Conservation (phyloP, 2,888 invertebrate species). For the Xanthorhoe designata region DNA sequence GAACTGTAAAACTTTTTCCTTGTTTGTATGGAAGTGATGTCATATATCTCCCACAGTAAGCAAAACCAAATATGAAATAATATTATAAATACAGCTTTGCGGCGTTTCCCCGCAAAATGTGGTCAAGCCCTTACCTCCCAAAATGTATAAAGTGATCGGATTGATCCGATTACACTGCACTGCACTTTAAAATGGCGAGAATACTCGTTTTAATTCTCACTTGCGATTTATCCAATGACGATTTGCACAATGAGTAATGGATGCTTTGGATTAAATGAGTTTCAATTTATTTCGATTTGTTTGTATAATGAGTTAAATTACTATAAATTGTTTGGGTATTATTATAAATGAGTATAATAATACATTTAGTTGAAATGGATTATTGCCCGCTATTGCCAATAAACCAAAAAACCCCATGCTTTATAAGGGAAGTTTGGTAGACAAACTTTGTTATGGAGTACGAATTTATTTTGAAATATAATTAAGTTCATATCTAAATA, state of each 20-base stretch:
- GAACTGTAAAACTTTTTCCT: no score
- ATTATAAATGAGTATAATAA: background rate
- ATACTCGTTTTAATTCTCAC: constrained; percentile 43
- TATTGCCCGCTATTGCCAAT: no score
- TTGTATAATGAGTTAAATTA: constrained; percentile 17
- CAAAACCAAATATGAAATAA: no score
- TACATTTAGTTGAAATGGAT: no score
- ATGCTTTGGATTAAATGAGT: constrained; percentile 33
- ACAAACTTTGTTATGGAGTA: no score
- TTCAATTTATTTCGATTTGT: constrained; percentile 37
- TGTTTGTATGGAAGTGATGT: no score
- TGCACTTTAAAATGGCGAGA: constrained; percentile 40
- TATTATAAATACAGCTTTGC: background rate
- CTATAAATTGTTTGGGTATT: background rate
- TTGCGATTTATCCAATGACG: constrained; percentile 42
- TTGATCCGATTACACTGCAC: constrained; percentile 45
- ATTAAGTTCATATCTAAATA: no score
- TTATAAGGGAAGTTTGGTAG: no score
- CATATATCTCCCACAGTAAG: no score
- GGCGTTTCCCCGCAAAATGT: constrained; percentile 15
- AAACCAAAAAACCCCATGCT: no score
- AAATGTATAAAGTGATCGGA: constrained; percentile 34
- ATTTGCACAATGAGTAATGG: constrained; percentile 36
- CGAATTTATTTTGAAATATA: no score
- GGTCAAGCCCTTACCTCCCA: constrained; percentile 28